phyloP scores from a whole-genome alignment of 2,113 vertebrate species.

The Myrmophylax atrothorax region DNA sequence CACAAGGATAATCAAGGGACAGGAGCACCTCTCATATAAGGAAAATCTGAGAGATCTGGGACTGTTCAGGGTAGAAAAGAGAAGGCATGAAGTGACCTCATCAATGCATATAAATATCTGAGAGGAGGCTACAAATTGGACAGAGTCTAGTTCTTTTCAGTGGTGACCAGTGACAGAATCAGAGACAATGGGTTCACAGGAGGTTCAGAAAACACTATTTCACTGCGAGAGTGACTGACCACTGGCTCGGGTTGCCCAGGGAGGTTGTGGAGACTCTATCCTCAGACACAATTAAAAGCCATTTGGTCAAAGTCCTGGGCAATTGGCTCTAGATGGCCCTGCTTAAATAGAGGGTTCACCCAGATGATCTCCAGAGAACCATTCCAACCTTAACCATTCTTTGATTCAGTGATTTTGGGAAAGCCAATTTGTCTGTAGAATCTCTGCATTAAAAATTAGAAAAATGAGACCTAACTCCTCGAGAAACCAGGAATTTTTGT shows the following conservation, averaged over 20 bases:
- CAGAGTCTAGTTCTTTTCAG: not conserved
- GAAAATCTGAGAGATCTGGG: not conserved
- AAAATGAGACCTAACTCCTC: not conserved
- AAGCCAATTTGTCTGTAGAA: not conserved
- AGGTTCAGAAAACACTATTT: not conserved
- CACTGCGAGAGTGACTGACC: not conserved
- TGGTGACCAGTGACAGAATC: not conserved
- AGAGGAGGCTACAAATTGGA: not conserved
- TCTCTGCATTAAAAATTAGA: not conserved
- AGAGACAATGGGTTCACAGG: not conserved
- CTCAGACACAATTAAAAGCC: not conserved
- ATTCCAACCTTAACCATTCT: not conserved
- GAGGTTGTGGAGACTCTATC: not conserved
- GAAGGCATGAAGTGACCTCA: not conserved
- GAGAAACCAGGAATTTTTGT: not conserved
- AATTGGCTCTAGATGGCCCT: not conserved
- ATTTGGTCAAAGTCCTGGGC: not conserved
- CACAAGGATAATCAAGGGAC: not conserved
- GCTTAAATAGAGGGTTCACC: not conserved
- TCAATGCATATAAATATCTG: not conserved
- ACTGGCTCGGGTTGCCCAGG: not conserved
- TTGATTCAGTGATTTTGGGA: not conserved
- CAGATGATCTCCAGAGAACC: not conserved
- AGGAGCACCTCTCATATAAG: not conserved
- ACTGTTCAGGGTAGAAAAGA: not conserved